phyloP scores from a whole-genome alignment of 1,140 invertebrate species.

The Drosophila paulistorum region DNA sequence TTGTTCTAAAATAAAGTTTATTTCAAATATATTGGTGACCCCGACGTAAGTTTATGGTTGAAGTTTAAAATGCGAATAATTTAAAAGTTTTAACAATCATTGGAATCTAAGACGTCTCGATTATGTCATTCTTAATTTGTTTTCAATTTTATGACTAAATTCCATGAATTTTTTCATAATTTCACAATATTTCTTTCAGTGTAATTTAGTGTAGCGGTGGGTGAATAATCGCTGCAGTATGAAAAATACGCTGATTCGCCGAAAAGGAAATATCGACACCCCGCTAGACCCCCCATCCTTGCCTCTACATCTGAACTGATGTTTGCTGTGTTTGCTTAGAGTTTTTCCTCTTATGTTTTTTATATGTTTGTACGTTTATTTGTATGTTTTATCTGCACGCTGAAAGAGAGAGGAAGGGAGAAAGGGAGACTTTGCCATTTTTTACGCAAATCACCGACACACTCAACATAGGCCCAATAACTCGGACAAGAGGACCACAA shows the following conservation, averaged over 20 bases:
- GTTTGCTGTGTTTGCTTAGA: slow-evolving; percentile 16
- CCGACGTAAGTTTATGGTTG: too few species aligned
- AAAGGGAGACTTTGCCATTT: slow-evolving; percentile 63
- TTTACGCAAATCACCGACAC: slow-evolving; percentile 72
- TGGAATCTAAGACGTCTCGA: too few species aligned
- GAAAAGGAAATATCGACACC: slow-evolving; percentile 52
- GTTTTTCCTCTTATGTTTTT: slow-evolving; percentile 33
- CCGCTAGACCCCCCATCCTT: slow-evolving; percentile 2
- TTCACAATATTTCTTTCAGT: slow-evolving; percentile 55
- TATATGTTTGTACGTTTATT: slow-evolving; percentile 47
- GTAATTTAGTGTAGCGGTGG: slow-evolving; percentile 25
- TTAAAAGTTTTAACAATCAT: too few species aligned
- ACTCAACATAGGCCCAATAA: slow-evolving; percentile 29
- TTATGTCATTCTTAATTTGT: too few species aligned
- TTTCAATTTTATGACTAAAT: too few species aligned
- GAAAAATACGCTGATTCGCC: slow-evolving; percentile 77
- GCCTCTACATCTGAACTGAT: background rate
- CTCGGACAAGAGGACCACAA: slow-evolving; percentile 57
- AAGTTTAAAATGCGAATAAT: too few species aligned
- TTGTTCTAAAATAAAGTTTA: too few species aligned
- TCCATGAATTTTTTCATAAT: too few species aligned
- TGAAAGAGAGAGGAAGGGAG: background rate
- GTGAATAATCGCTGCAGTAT: slow-evolving; percentile 79
- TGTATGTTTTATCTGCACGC: slow-evolving; percentile 62
- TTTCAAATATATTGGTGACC: too few species aligned